Percentiles rank a stretch among this genome's conserved stretches.
phyloP scores from a whole-genome alignment of 2,888 invertebrate genomes.

The Perizoma affinitatum region DNA sequence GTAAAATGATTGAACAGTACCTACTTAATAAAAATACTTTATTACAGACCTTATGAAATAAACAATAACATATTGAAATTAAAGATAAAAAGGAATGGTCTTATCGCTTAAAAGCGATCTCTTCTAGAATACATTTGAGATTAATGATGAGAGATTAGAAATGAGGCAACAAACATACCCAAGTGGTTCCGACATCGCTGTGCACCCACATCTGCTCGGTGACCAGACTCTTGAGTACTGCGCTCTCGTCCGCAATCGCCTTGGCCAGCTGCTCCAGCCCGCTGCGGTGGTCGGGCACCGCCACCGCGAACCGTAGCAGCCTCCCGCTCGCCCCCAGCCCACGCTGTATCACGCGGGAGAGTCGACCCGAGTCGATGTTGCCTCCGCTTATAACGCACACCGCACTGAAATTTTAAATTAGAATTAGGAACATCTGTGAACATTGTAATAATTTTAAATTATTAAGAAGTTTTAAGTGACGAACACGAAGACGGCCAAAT shows the following conservation, averaged over 20 bases:
- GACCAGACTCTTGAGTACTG: slow-evolving; percentile 68
- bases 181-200: slow-evolving; percentile 68
- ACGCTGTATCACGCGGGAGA: slow-evolving; percentile 90
- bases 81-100: too few relatives aligned
- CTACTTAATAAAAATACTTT: too few relatives aligned
- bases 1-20: too few relatives aligned
- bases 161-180: slow-evolving; percentile 53
- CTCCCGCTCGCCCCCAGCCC: slow-evolving; percentile 91
- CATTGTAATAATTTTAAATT: too few relatives aligned
- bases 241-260: slow-evolving; percentile 63
- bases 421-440: too few relatives aligned
- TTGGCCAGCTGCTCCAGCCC: slow-evolving; percentile 87
- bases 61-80: too few relatives aligned
- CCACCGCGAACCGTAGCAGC: slow-evolving; percentile 87
- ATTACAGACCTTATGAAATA: too few relatives aligned
- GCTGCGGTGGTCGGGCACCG: slow-evolving; percentile 89
- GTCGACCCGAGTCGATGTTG: slow-evolving; percentile 91
- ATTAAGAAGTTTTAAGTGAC: too few relatives aligned
- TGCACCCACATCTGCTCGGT: slow-evolving; percentile 79
- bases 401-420: slow-evolving; percentile 74
- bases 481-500: too few relatives aligned
- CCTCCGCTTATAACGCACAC: slow-evolving; percentile 91
- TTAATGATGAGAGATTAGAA: too few relatives aligned
- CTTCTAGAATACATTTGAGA: too few relatives aligned
- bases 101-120: too few relatives aligned